Evolutionary conservation across 1,140 invertebrate species (phyloP).

Genomic region (Drosophila hydei): DNA sequence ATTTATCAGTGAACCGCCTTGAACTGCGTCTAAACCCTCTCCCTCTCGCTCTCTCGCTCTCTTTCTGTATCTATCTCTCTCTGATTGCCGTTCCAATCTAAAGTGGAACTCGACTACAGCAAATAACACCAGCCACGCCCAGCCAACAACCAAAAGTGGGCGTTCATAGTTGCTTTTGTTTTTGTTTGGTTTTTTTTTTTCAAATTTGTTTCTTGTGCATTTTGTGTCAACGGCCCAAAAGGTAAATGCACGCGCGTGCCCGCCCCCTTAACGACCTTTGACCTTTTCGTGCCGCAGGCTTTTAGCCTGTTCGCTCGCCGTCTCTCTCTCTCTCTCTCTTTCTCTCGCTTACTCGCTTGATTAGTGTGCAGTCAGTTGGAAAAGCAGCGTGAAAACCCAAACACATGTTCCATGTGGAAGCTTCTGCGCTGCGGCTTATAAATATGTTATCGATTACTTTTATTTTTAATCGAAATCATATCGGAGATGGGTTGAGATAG

Average conservation of each 20-base stretch:
- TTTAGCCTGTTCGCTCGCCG: conserved; percentile 25
- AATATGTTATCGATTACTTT: conserved; percentile 38
- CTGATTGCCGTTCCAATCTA: conserved; percentile 21
- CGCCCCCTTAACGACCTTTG: conserved; percentile 55
- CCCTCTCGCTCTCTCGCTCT: neutral
- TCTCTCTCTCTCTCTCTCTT: neutral
- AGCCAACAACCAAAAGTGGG: conserved; percentile 23
- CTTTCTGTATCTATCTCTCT: neutral
- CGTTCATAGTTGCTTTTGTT: neutral
- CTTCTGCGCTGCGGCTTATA: conserved; percentile 22
- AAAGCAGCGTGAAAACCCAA: conserved; percentile 68
- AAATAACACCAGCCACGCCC: conserved; percentile 22
- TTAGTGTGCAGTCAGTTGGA: conserved; percentile 51
- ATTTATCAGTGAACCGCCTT: conserved; percentile 69
- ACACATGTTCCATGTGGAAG: conserved; percentile 37
- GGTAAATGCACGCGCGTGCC: conserved; percentile 62
- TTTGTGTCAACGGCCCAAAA: conserved; percentile 71
- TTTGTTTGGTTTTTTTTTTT: conserved; percentile 11
- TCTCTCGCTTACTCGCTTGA: conserved; percentile 6
- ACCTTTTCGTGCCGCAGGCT: conserved; percentile 61
- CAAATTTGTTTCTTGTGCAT: conserved; percentile 19
- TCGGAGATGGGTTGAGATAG: neutral
- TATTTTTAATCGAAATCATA: conserved; percentile 26
- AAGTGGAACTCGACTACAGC: conserved; percentile 14
- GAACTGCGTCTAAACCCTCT: conserved; percentile 40